phyloP scores from a whole-genome alignment of 2,113 vertebrate genomes.

The Seriola rivoliana region DNA sequence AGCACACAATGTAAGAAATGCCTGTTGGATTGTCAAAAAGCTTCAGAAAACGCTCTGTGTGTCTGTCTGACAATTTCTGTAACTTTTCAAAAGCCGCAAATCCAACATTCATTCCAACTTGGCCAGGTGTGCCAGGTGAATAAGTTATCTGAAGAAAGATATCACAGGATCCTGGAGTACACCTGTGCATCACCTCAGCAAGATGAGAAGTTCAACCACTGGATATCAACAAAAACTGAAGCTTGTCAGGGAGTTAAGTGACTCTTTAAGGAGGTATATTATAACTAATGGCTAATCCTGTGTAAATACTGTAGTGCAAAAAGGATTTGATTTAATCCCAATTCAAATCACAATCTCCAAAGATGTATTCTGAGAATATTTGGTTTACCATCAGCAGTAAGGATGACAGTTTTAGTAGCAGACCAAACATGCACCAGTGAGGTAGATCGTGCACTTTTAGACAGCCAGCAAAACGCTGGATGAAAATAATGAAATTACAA shows the following conservation, averaged over 20 bases:
- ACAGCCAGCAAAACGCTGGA: constrained; percentile 54
- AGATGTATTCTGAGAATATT: constrained; percentile 52
- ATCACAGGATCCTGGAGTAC: background rate
- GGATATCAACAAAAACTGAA: background rate
- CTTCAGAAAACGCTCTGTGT: background rate
- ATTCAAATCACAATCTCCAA: constrained; percentile 50
- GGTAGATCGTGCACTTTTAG: constrained; percentile 61
- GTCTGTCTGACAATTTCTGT: background rate
- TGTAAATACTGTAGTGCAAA: constrained; percentile 68
- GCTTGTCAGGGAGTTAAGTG: constrained; percentile 4
- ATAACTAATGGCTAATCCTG: background rate
- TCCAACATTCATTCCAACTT: background rate
- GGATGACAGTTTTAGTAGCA: constrained; percentile 28
- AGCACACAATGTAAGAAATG: background rate
- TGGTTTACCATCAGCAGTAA: constrained; percentile 42
- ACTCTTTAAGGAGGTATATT: constrained; percentile 10
- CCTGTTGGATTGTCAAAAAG: background rate
- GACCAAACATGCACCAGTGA: constrained; percentile 63
- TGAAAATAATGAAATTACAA: constrained; percentile 44
- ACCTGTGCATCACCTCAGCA: background rate
- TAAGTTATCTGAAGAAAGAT: background rate
- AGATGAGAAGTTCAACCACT: background rate
- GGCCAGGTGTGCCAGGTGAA: no score
- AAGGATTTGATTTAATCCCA: constrained; percentile 66
- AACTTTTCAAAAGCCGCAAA: background rate